Evolutionary conservation across 2,888 invertebrate species (phyloP), one percentile per base, ranked within the genome.

Genomic region (Conus canariensis): DNA sequence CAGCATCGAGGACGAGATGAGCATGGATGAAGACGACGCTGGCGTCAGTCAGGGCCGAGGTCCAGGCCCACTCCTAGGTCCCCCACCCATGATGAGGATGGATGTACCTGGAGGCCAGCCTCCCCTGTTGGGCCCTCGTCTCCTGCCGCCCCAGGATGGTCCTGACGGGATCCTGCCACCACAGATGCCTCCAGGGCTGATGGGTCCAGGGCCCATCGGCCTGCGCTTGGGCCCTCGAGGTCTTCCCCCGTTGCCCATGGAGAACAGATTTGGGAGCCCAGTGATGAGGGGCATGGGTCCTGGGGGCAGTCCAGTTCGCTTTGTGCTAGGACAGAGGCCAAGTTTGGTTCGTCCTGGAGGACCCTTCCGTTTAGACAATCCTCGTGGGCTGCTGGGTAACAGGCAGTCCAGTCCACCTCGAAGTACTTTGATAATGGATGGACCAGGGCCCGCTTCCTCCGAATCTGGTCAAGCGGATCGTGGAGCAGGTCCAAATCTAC

Each of bases 151-250:
- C 45, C 82, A 80, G 56, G 90, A 85, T 12, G 67, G 64, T 12
- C 74, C 83, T n/a, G 90, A 90, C n/a, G 87, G 88, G n/a, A 89
- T 88, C n/a, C 90, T 92, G 90, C 85, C 91, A n/a, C 92, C 91
- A 16, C 91, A 77, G 14, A 91, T 91, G 90, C 92, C 92, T 45
- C 91, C 90, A 30, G 91, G 92, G 56, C 88, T 91, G 74, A 93
- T 92, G 91, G 92, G 92, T n/a, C 91, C 88, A 19, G 90, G 70
- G 19, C 70, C 85, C 22, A 89, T 89, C 74, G 85, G 70, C n/a
- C 30, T 85, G 19, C 85, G 89, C 12, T 67, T 89, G n/a, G 85
- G 85, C 22, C 89, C 85, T 19, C 64, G 83, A 16, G 89, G 89
- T 25, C 80, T 92, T 70, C 90, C 90, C 25, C 91, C 91, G 82